Percentiles rank a stretch among this genome's conserved stretches.
phyloP scores from a whole-genome alignment of 2,888 invertebrate species.

The Diarsia dahlii region DNA sequence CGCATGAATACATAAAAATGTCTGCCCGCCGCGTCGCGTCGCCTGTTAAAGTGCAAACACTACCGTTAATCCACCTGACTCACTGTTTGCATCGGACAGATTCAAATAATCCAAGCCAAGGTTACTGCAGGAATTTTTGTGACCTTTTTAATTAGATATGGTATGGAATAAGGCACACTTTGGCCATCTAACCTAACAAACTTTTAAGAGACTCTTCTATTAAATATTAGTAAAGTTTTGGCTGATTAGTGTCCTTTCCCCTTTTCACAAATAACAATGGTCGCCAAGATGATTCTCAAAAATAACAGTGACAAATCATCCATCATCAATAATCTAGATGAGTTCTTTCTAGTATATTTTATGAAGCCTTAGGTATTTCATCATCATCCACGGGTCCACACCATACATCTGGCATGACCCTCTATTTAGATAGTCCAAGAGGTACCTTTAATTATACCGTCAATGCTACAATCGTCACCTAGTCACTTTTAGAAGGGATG shows the following conservation, averaged over 20 bases:
- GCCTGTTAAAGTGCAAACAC: background rate
- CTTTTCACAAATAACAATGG: no score
- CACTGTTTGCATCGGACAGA: conserved; percentile 12
- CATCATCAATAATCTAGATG: background rate
- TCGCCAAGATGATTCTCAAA: background rate
- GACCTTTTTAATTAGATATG: background rate
- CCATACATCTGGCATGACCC: background rate
- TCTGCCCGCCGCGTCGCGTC: background rate
- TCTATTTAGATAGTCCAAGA: no score
- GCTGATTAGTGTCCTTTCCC: no score
- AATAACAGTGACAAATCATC: background rate
- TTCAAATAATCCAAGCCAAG: conserved; percentile 14
- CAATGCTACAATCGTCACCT: background rate
- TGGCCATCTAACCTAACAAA: no score
- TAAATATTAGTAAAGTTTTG: no score
- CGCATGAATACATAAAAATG: background rate
- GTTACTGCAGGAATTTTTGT: background rate
- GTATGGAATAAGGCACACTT: no score
- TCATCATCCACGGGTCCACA: background rate
- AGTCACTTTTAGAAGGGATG: background rate
- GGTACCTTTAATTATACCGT: no score
- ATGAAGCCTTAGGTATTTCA: background rate
- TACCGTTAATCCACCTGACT: conserved; percentile 26
- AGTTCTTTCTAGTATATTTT: background rate
- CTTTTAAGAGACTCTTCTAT: no score